Conservation (phyloP, 2,888 invertebrate genomes). For the Amiota communis region DNA sequence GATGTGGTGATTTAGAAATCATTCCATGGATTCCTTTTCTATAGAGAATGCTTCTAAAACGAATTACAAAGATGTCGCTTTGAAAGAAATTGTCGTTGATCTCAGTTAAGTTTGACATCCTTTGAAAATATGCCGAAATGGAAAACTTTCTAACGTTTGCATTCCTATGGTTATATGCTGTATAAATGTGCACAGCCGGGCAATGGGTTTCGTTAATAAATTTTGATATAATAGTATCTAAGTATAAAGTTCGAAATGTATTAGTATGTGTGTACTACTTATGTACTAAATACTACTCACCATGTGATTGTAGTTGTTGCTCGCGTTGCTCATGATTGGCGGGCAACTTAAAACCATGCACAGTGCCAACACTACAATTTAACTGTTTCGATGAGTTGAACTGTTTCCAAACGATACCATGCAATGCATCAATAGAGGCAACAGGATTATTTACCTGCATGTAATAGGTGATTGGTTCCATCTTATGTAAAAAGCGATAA, state of each 20-base stretch:
- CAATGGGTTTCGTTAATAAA: neutral
- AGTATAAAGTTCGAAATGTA: neutral
- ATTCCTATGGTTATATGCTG: neutral
- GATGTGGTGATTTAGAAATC: too few relatives aligned
- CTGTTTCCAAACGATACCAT: neutral
- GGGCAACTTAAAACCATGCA: slow-evolving; percentile 43
- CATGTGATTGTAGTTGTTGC: slow-evolving; percentile 39
- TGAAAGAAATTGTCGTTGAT: neutral
- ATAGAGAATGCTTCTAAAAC: too few relatives aligned
- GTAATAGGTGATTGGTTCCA: slow-evolving; percentile 41
- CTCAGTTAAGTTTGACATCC: neutral
- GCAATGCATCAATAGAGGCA: slow-evolving; percentile 28
- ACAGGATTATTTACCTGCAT: slow-evolving; percentile 47
- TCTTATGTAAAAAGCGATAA: slow-evolving; percentile 39
- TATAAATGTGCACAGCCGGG: slow-evolving; percentile 1
- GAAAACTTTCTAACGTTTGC: neutral
- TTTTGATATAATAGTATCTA: neutral
- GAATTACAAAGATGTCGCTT: neutral
- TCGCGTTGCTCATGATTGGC: slow-evolving; percentile 13
- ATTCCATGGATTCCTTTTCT: neutral
- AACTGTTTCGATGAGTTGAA: neutral
- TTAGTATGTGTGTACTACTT: neutral
- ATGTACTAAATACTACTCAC: slow-evolving; percentile 40
- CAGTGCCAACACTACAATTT: slow-evolving; percentile 31
- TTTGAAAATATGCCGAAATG: neutral